These are phyloP conservation scores for Brevimyrus niger DNA, from an alignment of 2,113 vertebrate genomes.

Conservation along the genomic window DNA sequence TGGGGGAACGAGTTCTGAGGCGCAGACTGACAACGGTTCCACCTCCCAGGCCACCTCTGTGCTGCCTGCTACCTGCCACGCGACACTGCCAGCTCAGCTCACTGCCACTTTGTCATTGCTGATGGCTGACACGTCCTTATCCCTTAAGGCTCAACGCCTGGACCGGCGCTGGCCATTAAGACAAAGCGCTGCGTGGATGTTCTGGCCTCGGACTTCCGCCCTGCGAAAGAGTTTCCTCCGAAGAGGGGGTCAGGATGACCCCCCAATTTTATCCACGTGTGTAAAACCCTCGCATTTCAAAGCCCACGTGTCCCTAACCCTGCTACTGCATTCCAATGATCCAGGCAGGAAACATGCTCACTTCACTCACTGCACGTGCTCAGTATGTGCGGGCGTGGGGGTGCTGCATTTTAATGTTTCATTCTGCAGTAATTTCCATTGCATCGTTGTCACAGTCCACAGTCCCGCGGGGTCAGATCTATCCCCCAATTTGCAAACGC, in stretches of 20 bases:
- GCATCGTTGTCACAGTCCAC: neutral
- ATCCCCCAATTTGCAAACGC: conserved; percentile 18
- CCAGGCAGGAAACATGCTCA: neutral
- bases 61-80: conserved; percentile 22
- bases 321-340: neutral
- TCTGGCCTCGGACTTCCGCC: conserved; percentile 66
- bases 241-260: conserved; percentile 33
- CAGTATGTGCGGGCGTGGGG: neutral
- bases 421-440: neutral
- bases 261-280: neutral
- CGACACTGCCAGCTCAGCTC: conserved; percentile 51
- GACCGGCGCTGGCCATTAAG: conserved; percentile 61
- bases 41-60: neutral
- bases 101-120: conserved; percentile 49
- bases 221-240: conserved; percentile 48
- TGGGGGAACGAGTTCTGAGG: conserved; percentile 14
- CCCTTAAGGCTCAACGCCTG: conserved; percentile 65
- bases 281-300: neutral
- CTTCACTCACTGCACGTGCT: neutral
- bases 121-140: conserved; percentile 53
- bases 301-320: too few relatives aligned
- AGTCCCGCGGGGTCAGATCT: conserved; percentile 13
- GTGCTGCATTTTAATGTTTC: neutral
- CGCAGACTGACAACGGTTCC: neutral
- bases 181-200: conserved; percentile 61